These are phyloP conservation scores for Bambusicola thoracicus DNA, from an alignment of 2,113 vertebrate species.

Conservation along the genomic window DNA sequence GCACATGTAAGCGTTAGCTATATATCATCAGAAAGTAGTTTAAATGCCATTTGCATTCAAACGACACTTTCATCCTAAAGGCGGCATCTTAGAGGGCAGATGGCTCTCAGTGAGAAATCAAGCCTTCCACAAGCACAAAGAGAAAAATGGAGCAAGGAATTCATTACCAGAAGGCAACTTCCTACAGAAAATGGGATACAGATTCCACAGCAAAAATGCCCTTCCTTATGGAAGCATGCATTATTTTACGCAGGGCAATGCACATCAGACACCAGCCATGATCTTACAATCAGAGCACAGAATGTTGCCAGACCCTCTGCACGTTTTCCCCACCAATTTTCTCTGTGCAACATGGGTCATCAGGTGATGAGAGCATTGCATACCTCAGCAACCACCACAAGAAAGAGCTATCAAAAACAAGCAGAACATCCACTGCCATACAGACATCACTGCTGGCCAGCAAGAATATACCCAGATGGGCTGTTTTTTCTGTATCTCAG, in stretches of 20 bases:
- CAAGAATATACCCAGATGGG: background rate
- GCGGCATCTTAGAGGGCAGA: background rate
- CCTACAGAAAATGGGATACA: background rate
- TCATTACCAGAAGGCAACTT: background rate
- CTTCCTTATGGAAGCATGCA: background rate
- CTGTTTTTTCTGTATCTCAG: background rate
- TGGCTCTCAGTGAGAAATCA: background rate
- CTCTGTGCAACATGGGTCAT: background rate
- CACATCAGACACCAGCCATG: background rate
- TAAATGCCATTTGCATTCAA: background rate
- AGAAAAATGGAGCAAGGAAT: background rate
- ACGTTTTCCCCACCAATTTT: background rate
- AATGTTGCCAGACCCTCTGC: background rate
- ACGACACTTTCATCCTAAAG: background rate
- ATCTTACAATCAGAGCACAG: background rate
- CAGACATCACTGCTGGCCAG: background rate
- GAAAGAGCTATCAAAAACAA: background rate
- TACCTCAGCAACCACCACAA: background rate
- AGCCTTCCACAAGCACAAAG: background rate
- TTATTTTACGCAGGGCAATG: background rate
- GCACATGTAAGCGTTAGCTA: background rate
- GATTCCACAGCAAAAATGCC: background rate
- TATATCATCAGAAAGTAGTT: background rate
- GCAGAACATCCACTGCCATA: background rate
- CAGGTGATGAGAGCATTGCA: background rate